Evolutionary conservation across 2,888 invertebrate genomes (phyloP).

Genomic region (Drosophila putrida): DNA sequence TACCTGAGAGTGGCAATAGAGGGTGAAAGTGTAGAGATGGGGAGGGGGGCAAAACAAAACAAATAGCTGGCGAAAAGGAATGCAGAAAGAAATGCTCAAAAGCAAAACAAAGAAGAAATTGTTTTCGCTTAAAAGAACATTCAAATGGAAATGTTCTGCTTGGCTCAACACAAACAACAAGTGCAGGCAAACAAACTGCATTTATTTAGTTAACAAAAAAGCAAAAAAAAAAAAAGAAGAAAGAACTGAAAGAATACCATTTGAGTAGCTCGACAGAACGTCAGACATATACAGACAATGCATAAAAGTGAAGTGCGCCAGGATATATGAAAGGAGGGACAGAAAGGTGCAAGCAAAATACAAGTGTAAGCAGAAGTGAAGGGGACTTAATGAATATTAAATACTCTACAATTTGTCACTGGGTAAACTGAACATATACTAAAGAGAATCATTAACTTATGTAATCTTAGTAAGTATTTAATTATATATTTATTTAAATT

Average conservation of each 20-base stretch:
- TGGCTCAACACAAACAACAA: constrained; percentile 81
- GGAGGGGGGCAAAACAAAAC: not conserved
- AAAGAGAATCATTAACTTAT: too few relatives aligned
- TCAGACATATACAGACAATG: constrained; percentile 71
- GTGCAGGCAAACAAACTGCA: constrained; percentile 78
- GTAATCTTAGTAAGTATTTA: too few relatives aligned
- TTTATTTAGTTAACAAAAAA: constrained; percentile 74
- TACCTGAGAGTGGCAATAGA: constrained; percentile 33
- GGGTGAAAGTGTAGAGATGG: not conserved
- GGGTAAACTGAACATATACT: too few relatives aligned
- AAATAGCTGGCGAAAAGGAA: constrained; percentile 54
- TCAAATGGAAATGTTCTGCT: constrained; percentile 82
- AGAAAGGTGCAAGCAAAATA: constrained; percentile 30
- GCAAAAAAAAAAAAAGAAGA: constrained; percentile 17
- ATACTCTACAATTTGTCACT: not conserved
- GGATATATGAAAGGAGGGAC: constrained; percentile 32
- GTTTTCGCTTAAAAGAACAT: constrained; percentile 82
- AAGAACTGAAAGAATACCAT: constrained; percentile 63
- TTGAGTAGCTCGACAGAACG: constrained; percentile 71
- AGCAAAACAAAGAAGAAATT: constrained; percentile 82
- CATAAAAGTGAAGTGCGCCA: constrained; percentile 79
- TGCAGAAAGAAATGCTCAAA: constrained; percentile 47
- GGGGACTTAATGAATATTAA: not conserved
- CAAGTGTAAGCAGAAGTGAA: constrained; percentile 35
- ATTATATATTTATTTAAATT: too few relatives aligned